Percentiles rank a stretch among this genome's conserved stretches.
phyloP scores from a whole-genome alignment of 2,797 vertebrate species.

The Pagetopsis macropterus region DNA sequence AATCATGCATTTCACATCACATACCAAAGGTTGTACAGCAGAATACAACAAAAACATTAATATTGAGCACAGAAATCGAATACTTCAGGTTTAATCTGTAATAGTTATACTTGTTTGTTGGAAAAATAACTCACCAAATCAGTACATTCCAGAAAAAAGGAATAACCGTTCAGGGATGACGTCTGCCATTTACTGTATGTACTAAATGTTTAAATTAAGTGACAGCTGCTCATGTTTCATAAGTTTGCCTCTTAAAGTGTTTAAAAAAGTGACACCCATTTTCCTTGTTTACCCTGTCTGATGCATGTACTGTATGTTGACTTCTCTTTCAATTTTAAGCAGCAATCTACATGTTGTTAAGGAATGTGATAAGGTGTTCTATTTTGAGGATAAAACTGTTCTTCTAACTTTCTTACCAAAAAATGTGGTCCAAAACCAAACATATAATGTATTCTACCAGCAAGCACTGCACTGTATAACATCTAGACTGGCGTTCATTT shows the following conservation, averaged over 20 bases:
- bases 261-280: conserved; percentile 3
- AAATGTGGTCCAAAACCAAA: background rate
- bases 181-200: background rate
- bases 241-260: conserved; percentile 5
- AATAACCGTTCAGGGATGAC: background rate
- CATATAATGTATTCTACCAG: background rate
- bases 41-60: background rate
- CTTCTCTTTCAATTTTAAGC: background rate
- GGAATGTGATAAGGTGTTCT: background rate
- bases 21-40: conserved; percentile 20
- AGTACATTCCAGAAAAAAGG: background rate
- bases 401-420: background rate
- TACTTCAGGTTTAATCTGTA: background rate
- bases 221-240: background rate
- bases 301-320: background rate
- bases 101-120: background rate
- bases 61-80: background rate
- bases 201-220: conserved; percentile 1
- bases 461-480: background rate
- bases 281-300: background rate
- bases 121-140: conserved; percentile 1
- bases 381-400: background rate
- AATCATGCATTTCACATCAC: background rate
- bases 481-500: background rate
- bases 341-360: background rate